phyloP scores from a whole-genome alignment of 2,888 invertebrate species.

The Apodemia duryi region DNA sequence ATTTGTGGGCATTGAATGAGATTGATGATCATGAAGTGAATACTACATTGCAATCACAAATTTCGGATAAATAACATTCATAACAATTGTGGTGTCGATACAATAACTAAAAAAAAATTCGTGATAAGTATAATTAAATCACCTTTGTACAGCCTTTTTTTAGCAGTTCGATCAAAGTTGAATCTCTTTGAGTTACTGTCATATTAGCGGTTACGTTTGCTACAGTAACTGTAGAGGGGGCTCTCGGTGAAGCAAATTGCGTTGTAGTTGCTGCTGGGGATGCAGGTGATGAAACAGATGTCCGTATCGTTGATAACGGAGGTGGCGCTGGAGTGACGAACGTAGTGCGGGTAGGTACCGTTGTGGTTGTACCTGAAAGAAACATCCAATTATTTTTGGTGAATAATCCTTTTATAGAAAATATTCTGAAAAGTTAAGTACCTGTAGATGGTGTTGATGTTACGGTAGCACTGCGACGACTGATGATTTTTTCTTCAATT shows the following conservation, averaged over 20 bases:
- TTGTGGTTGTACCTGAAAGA: conserved; percentile 45
- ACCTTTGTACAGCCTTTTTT: conserved; percentile 84
- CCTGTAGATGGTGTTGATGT: conserved; percentile 49
- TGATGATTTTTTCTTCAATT: conserved; percentile 96
- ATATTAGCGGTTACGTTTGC: conserved; percentile 48
- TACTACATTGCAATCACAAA: too few species aligned
- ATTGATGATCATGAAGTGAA: too few species aligned
- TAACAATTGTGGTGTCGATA: too few species aligned
- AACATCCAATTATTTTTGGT: conserved; percentile 5
- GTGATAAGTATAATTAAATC: conserved; percentile 14
- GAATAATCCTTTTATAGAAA: not conserved
- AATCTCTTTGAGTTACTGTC: conserved; percentile 81
- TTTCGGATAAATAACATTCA: too few species aligned
- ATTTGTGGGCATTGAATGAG: too few species aligned
- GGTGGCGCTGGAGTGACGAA: conserved; percentile 69
- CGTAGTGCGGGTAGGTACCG: conserved; percentile 49
- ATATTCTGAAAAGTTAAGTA: conserved; percentile 29
- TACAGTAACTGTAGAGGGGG: conserved; percentile 53
- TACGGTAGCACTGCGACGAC: conserved; percentile 83
- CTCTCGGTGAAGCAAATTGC: conserved; percentile 67
- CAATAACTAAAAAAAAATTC: too few species aligned
- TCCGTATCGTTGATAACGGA: conserved; percentile 59
- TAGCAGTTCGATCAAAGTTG: conserved; percentile 87
- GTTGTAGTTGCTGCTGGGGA: conserved; percentile 69
- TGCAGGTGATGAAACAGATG: conserved; percentile 55